Evolutionary conservation across 2,797 vertebrate genomes (phyloP).

Genomic region (Eulemur albifrons): DNA sequence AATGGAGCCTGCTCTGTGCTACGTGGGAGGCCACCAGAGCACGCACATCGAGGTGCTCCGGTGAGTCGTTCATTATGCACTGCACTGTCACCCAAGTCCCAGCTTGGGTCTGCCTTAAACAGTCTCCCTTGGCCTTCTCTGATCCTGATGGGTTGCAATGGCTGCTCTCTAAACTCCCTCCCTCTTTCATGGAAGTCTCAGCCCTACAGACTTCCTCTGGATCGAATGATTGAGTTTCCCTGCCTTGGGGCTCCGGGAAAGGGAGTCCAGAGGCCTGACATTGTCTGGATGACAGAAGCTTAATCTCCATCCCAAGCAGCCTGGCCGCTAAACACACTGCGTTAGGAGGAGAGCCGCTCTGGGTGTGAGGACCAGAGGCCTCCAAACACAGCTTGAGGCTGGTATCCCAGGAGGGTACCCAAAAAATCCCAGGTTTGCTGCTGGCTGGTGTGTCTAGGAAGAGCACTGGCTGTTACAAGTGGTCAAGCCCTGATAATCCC

Average conservation of each 20-base stretch:
- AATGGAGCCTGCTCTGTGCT: constrained; percentile 19
- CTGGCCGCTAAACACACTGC: background rate
- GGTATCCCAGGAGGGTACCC: background rate
- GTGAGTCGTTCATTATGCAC: background rate
- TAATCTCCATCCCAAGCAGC: background rate
- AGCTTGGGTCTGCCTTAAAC: background rate
- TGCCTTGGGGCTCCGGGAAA: background rate
- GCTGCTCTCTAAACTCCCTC: background rate
- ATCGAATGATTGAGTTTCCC: background rate
- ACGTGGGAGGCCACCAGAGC: constrained; percentile 15
- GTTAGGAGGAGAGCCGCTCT: background rate
- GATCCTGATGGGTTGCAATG: background rate
- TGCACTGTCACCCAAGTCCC: background rate
- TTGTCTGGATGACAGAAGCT: background rate
- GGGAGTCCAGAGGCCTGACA: background rate
- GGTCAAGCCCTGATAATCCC: background rate
- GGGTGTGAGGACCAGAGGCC: background rate
- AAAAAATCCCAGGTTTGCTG: background rate
- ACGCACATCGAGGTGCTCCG: background rate
- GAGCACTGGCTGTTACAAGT: background rate
- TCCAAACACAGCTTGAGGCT: background rate
- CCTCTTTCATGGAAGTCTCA: background rate
- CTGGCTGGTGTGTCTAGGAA: background rate
- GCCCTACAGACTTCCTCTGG: background rate
- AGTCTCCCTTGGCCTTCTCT: background rate